Base-by-base conservation (phyloP, 2,113 vertebrate species). In the Alligator sinensis region DNA sequence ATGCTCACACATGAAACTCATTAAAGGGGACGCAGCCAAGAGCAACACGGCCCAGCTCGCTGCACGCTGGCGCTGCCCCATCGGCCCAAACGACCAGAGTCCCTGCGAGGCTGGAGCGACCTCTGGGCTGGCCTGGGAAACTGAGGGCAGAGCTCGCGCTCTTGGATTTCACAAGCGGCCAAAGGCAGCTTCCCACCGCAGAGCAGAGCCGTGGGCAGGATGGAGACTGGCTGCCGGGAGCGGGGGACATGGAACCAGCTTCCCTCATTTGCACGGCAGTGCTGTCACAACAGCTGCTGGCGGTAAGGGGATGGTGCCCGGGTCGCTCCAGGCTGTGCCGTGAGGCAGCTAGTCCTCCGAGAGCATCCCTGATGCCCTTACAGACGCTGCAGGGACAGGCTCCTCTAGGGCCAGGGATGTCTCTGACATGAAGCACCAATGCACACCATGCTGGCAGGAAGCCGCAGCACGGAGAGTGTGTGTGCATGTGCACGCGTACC, bases 61-160 rank as follows among this genome's bases (percentile, higher is more conserved):
- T 72, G 47, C 21, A 38, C 6, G 11, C 22, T 0, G 5, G 12
- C 0, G 1, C 62, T 0, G 15, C 12, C 8, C 79, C 27, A 5
- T 24, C 82, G 62, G 14, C 74, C 82, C 18, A 63, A 75, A 59
- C 57, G 3, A 3, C 68, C 38, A 24, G 34, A 24, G 68, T 19
- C 34, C 34, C 68, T 8, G 12, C 19, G 21, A 34, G 30, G 14
- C 3, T 15, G 10, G 60, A 68, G 38, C 38, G 25, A 13, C 28
- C 82, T 86, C 5, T 38, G 0, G 7, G 5, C 25, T 61, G 77
- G 34, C 63, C 54, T 8, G 9, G 55, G 38, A 22, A 38, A 38
- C 18, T 21, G 30, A 22, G 68, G 22, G 68, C 19, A 11, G 30
- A 30, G 16, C 68, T 70, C 7, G 47, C 47, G 47, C 68, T 38